A percentile compares a stretch with the other conserved stretches of the same genome.
These are phyloP conservation scores for Alaudala cheleensis DNA, from an alignment of 2,113 vertebrate species.

Conservation along the genomic window DNA sequence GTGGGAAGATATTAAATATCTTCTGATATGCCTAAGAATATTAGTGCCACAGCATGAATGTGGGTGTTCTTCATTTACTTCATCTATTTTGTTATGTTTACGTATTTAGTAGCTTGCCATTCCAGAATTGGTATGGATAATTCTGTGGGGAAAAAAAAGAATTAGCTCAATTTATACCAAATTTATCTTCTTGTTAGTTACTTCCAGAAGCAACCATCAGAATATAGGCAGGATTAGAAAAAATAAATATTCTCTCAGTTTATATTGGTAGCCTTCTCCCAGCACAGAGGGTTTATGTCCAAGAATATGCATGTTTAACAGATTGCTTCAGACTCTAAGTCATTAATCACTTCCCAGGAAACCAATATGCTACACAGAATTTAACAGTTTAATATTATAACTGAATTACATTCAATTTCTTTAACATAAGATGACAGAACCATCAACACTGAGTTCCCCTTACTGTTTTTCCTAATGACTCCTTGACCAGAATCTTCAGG, in stretches of 20 bases:
- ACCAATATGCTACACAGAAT: not conserved
- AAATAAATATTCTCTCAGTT: not conserved
- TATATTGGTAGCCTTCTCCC: not conserved
- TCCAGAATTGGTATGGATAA: not conserved
- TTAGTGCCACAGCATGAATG: not conserved
- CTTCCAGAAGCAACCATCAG: not conserved
- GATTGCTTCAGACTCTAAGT: not conserved
- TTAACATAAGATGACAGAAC: not conserved
- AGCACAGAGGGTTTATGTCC: not conserved
- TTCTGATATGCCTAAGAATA: not conserved
- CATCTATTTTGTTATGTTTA: not conserved
- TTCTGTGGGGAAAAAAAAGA: not conserved
- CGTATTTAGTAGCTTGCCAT: not conserved
- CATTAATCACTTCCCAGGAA: constrained; percentile 5
- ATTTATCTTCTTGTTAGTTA: not conserved
- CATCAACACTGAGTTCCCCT: not conserved
- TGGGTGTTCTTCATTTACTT: not conserved
- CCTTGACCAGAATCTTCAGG: not conserved
- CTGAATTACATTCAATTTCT: not conserved
- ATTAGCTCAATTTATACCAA: not conserved
- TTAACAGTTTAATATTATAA: not conserved
- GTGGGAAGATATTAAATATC: not conserved
- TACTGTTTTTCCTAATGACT: not conserved
- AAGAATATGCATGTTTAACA: not conserved
- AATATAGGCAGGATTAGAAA: not conserved